Conservation (phyloP, 1,140 invertebrate species). For the Drosophila ohnishii region DNA sequence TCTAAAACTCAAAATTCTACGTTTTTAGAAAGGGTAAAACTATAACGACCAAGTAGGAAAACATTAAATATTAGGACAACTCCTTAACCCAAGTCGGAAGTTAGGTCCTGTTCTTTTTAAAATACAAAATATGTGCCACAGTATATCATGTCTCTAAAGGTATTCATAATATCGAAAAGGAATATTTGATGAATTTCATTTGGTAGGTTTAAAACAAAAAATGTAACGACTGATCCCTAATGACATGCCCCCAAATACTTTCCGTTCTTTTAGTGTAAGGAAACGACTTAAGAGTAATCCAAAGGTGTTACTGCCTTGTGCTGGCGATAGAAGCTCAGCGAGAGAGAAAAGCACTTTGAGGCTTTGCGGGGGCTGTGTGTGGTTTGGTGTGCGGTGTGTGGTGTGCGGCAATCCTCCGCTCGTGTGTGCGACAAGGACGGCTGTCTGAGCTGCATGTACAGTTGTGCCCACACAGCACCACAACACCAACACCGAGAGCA, state of each 20-base stretch:
- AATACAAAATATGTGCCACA: no score
- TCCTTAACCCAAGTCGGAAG: no score
- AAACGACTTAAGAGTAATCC: constrained; percentile 35
- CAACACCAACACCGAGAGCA: constrained; percentile 41
- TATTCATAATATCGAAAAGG: neutral
- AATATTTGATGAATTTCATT: no score
- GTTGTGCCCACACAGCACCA: constrained; percentile 71
- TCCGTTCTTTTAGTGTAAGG: neutral
- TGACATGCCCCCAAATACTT: neutral
- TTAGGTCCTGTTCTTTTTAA: no score
- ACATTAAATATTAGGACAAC: no score
- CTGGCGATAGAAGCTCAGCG: constrained; percentile 62
- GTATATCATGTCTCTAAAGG: neutral
- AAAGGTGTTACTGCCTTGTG: constrained; percentile 59
- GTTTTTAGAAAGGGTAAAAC: no score
- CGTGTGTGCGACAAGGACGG: constrained; percentile 53
- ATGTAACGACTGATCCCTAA: neutral
- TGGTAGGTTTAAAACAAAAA: neutral
- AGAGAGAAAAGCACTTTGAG: constrained; percentile 43
- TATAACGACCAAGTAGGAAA: no score
- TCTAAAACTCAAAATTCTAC: no score
- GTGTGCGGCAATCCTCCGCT: constrained; percentile 29
- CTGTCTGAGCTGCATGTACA: constrained; percentile 65
- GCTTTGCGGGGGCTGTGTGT: constrained; percentile 63
- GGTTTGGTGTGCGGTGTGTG: constrained; percentile 19